phyloP scores from a whole-genome alignment of 2,888 invertebrate species.

The Resseliella maxima region DNA sequence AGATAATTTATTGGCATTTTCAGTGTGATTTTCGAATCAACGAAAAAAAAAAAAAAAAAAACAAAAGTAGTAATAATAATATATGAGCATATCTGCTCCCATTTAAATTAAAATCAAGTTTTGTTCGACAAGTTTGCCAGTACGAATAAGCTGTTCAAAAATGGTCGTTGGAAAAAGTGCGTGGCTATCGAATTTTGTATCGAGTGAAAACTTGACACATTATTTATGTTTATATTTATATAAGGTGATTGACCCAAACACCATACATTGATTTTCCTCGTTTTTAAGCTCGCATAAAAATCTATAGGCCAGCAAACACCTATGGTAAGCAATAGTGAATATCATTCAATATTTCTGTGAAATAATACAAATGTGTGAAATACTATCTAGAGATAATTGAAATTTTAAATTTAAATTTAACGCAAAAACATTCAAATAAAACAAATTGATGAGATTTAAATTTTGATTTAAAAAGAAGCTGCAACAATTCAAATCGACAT shows the following conservation, averaged over 20 bases:
- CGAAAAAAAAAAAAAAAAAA: not conserved
- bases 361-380: no score
- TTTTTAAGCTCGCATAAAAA: not conserved
- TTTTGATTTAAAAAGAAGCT: no score
- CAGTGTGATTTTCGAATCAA: not conserved
- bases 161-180: not conserved
- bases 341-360: no score
- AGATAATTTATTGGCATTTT: conserved; percentile 24
- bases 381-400: no score
- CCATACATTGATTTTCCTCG: not conserved
- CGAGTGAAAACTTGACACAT: conserved; percentile 55
- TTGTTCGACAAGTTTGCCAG: not conserved
- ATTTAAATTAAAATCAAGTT: conserved; percentile 42
- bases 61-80: not conserved
- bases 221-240: conserved; percentile 35
- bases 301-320: not conserved
- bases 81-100: not conserved
- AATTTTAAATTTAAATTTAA: no score
- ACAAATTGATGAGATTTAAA: no score
- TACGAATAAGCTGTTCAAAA: not conserved
- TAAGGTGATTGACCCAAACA: conserved; percentile 12
- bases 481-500: no score
- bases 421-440: no score
- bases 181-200: conserved; percentile 47
- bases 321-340: not conserved